Conservation (phyloP, 92 coral and sea anemone genomes). For the Virgularia gustaviana region DNA sequence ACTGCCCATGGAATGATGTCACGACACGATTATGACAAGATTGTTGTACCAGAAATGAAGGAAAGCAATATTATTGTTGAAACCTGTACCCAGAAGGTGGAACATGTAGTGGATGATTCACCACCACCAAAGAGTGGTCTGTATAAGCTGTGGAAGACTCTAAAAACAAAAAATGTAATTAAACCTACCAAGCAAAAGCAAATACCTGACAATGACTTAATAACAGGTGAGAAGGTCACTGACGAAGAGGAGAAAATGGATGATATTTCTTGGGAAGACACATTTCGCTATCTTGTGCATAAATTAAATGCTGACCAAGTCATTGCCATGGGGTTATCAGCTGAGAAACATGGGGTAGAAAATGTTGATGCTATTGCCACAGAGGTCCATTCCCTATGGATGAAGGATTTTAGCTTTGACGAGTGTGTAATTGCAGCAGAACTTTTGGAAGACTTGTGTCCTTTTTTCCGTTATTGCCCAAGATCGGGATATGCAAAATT, state of each 20-base stretch:
- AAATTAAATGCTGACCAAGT: not conserved
- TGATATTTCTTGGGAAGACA: not conserved
- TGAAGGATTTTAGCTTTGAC: not conserved
- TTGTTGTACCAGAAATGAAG: too few relatives aligned
- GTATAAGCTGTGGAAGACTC: not conserved
- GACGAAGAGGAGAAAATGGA: not conserved
- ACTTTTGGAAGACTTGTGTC: not conserved
- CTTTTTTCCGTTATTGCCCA: conserved; percentile 10
- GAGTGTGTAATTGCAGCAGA: conserved; percentile 1
- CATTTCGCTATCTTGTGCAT: conserved; percentile 4
- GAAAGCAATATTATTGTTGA: not conserved
- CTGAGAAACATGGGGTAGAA: not conserved
- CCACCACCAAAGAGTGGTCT: not conserved
- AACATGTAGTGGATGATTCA: not conserved
- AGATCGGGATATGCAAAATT: not conserved
- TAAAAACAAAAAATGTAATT: not conserved
- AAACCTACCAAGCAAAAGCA: not conserved
- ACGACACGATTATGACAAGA: not conserved
- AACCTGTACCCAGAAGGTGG: not conserved
- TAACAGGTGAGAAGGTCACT: not conserved
- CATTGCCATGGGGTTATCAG: conserved; percentile 10
- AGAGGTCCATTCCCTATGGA: not conserved
- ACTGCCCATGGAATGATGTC: not conserved
- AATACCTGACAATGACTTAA: too few relatives aligned
- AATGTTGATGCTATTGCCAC: not conserved